Evolutionary conservation across 2,797 vertebrate species (phyloP).

Genomic region (Enteromius treurensis): DNA sequence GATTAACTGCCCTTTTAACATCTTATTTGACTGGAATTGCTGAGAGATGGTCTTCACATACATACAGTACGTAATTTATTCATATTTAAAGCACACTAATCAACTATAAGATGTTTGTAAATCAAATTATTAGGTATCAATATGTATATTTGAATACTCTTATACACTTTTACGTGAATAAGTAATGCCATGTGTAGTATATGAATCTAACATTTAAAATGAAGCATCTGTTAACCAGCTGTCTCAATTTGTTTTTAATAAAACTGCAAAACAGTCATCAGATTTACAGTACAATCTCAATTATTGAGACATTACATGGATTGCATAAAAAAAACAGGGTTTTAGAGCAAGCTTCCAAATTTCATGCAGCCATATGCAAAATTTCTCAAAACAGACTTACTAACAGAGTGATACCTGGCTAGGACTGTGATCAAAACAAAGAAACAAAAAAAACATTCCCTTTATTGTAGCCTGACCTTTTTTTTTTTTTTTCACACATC

Average conservation of each 20-base stretch:
- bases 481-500: too few species aligned
- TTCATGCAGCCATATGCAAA: conserved; percentile 1
- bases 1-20: too few species aligned
- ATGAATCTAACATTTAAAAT: background rate
- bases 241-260: conserved; percentile 29
- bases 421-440: background rate
- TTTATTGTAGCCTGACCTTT: background rate
- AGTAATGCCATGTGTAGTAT: background rate
- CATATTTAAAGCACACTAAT: background rate
- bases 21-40: background rate
- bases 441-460: background rate
- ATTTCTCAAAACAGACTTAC: background rate
- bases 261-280: conserved; percentile 34
- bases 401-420: background rate
- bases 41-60: background rate
- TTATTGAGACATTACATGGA: conserved; percentile 4
- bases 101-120: background rate
- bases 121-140: background rate
- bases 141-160: background rate
- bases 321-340: background rate
- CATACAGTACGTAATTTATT: background rate
- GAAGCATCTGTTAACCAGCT: background rate
- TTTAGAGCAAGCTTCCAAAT: conserved; percentile 19
- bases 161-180: background rate
- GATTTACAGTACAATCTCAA: conserved; percentile 36